These are phyloP conservation scores for Hydractinia symbiolongicarpus DNA, from an alignment of 30 jellyfish, hydroid and myxozoan genomes.

Conservation along the genomic window DNA sequence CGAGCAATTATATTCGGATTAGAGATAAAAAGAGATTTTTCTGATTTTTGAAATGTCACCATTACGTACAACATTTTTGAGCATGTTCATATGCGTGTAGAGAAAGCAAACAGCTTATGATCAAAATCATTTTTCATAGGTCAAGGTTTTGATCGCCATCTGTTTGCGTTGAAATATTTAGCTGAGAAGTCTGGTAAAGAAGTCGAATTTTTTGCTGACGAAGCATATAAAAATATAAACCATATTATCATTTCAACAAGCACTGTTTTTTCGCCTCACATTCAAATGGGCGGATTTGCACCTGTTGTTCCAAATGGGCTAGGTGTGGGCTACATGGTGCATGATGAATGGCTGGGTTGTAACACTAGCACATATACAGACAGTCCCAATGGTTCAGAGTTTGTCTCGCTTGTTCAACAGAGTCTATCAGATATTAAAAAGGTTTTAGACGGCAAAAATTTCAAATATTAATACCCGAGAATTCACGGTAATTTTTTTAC, in stretches of 20 bases:
- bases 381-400: conserved; percentile 78
- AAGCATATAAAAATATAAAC: conserved; percentile 72
- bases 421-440: conserved; percentile 56
- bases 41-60: no score
- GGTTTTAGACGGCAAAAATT: conserved; percentile 79
- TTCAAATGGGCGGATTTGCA: conserved; percentile 92
- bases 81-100: no score
- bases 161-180: conserved; percentile 60
- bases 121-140: conserved; percentile 30
- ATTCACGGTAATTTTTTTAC: not conserved
- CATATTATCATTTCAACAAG: conserved; percentile 86
- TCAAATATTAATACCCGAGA: conserved; percentile 24
- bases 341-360: conserved; percentile 69
- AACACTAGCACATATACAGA: conserved; percentile 83
- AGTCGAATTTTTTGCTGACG: conserved; percentile 71
- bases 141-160: conserved; percentile 95
- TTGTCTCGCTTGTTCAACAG: conserved; percentile 50
- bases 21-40: no score
- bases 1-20: no score
- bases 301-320: conserved; percentile 89
- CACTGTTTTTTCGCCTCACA: conserved; percentile 68
- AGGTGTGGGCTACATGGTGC: conserved; percentile 85
- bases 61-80: no score
- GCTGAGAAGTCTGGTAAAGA: conserved; percentile 53
- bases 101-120: no score